Base-by-base conservation (phyloP, 2,888 invertebrate genomes). In the Pristionchus mayeri region DNA sequence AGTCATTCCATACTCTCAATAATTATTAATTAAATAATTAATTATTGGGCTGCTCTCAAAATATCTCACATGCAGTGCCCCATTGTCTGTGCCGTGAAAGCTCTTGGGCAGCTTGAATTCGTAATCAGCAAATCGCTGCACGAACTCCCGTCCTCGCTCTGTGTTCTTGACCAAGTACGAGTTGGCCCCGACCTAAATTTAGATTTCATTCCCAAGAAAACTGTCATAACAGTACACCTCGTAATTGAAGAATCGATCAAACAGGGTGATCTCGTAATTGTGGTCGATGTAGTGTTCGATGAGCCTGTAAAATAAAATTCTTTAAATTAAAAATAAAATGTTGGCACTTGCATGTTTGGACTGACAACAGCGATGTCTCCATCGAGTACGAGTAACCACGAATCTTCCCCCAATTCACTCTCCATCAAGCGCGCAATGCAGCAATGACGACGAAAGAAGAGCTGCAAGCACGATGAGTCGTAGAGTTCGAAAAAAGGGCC, bases 351-450 rank as follows among this genome's bases (percentile, higher is more conserved):
- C 83, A 11, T 34, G 34, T 67, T 86, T 4, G 89, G 89, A 67
- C 90, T 90, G 48, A 89, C 84, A 30, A 89, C 86, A 18, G 86
- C 89, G 60, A 90, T 90, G 84, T 89, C 89, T 6, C 87, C 90
- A 82, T 89, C 90, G 18, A 89, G 52, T 30, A 90, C 88, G 11
- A 90, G 78, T 3, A 86, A 27, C 80, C 84, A 89, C 3, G 48
- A 7, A 24, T 24, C 48, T 18, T 24, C 40, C 44, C 4, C 24
- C 48, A 75, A n/a, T 24, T 75, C 44, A 6, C 2, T 24, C 75
- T 44, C 13, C 75, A 75, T 44, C 2, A 75, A 75, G 24, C 4
- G 40, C 13, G 24, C 40, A 4, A 75, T 75, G 24, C 16, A 9
- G 13, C 75, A 75, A 18, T 75, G 75, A 11, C 75, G 75, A n/a